A percentile compares a stretch with the other conserved stretches of the same genome.
Evolutionary conservation across 1,140 invertebrate species (phyloP).

Genomic region (Tyrophagus putrescentiae): DNA sequence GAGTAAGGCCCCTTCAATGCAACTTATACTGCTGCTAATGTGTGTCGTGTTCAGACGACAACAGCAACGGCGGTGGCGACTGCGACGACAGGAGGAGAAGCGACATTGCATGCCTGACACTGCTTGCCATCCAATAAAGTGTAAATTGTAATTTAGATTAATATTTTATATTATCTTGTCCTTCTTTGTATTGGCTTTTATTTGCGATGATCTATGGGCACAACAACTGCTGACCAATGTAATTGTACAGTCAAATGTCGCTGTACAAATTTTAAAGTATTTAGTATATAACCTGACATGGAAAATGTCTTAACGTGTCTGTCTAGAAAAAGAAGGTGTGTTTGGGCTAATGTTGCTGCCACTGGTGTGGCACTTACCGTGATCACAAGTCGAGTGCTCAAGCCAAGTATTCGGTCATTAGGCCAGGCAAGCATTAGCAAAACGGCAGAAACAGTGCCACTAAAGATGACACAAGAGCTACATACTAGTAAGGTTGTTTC

Average conservation of each 20-base stretch:
- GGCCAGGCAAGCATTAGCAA: slow-evolving; percentile 12
- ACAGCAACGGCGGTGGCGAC: not conserved
- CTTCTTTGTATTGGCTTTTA: not conserved
- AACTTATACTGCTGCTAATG: no score
- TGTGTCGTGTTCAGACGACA: not conserved
- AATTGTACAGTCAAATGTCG: no score
- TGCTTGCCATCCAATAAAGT: not conserved
- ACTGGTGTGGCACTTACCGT: slow-evolving; percentile 4
- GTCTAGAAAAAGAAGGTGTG: no score
- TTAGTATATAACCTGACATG: no score
- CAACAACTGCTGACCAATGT: no score
- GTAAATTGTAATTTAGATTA: not conserved
- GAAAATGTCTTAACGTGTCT: no score
- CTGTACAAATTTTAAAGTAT: no score
- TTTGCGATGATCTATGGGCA: slow-evolving; percentile 7
- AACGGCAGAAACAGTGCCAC: not conserved
- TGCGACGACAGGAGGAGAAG: no score
- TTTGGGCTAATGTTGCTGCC: no score
- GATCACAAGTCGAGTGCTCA: slow-evolving; percentile 7
- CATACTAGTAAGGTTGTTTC: slow-evolving; percentile 10
- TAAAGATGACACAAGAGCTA: slow-evolving; percentile 15
- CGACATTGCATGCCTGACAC: not conserved
- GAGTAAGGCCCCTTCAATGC: no score
- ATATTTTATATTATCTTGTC: slow-evolving; percentile 9
- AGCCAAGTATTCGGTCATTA: slow-evolving; percentile 7